Evolutionary conservation across 2,888 invertebrate species (phyloP).

Genomic region (Scotopteryx bipunctaria): DNA sequence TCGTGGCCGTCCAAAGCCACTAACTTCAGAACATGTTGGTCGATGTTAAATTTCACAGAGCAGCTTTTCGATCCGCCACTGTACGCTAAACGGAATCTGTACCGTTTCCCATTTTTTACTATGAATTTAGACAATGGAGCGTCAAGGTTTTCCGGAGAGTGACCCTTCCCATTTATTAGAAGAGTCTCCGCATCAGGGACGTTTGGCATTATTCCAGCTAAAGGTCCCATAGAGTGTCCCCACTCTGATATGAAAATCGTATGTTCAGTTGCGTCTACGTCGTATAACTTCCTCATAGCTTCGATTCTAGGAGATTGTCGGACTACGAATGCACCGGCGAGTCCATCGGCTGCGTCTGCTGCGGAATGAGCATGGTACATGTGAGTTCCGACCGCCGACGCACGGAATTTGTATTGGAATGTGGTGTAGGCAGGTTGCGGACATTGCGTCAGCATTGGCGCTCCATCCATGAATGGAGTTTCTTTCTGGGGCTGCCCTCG

Average conservation of each 20-base stretch:
- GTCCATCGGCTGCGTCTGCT: slow-evolving; percentile 86
- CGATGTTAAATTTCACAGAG: slow-evolving; percentile 86
- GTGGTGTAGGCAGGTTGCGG: slow-evolving; percentile 89
- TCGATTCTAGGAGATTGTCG: slow-evolving; percentile 85
- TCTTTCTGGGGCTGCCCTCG: slow-evolving; percentile 88
- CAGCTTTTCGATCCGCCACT: slow-evolving; percentile 87
- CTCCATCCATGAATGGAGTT: slow-evolving; percentile 90
- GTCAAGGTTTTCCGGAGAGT: slow-evolving; percentile 66
- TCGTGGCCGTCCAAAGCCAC: slow-evolving; percentile 89
- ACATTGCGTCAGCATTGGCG: slow-evolving; percentile 90
- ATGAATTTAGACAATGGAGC: slow-evolving; percentile 74
- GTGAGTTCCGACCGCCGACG: slow-evolving; percentile 87
- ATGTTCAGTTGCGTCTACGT: slow-evolving; percentile 87
- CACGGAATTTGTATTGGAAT: slow-evolving; percentile 91
- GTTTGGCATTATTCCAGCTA: slow-evolving; percentile 69
- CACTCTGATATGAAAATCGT: slow-evolving; percentile 88
- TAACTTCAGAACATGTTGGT: slow-evolving; percentile 85
- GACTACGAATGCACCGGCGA: slow-evolving; percentile 88
- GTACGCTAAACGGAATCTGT: slow-evolving; percentile 87
- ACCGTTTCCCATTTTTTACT: slow-evolving; percentile 83
- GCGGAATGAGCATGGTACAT: slow-evolving; percentile 90
- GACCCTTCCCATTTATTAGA: slow-evolving; percentile 85
- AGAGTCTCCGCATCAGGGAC: slow-evolving; percentile 78
- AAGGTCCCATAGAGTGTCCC: slow-evolving; percentile 82
- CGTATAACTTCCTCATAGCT: slow-evolving; percentile 85